Evolutionary conservation across 2,797 vertebrate species (phyloP), one percentile per base, ranked within the genome.

Genomic region (Protonibea diacanthus): DNA sequence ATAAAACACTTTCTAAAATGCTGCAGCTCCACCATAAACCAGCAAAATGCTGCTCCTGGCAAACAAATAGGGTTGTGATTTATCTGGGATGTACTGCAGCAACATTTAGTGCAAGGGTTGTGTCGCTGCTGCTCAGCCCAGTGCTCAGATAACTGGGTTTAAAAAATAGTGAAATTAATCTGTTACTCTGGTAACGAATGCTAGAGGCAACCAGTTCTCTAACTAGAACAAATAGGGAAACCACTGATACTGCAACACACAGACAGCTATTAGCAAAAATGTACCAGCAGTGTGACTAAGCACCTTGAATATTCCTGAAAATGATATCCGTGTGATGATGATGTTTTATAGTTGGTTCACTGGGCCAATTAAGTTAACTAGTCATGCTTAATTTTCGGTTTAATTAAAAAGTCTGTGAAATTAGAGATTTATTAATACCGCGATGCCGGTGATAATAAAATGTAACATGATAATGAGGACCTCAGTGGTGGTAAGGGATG

Each of bases 51-150:
- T 71, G 66, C 79, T 79, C 21, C 15, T 45, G 45, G 40, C 20
- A 64, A 74, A 69, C 45, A 79, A 83, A 73, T 8, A 21, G 21
- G 49, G 18, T 25, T 27, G 29, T 74, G 69, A 80, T 84, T 84
- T 60, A 82, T 56, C 58, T 56, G 44, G 2, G 55, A 56, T 63
- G 52, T 23, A 25, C 11, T 79, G 40, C 27, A 38, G 40, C 33
- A 56, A 60, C 42, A 62, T 72, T 59, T 47, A 65, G 72, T 56
- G 53, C 53, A 66, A 58, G 67, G 38, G 70, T 12, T 29, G 21
- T 63, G 20, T 44, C 27, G 48, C 3, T 66, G 48, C 3, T 66
- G 7, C 2, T 14, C 62, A 65, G 48, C 63, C 21, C 3, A 17
- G 27, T 61, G 23, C 29, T 23, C 49, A 49, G 56, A 27, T 68